These are phyloP conservation scores for Pararge aegeria DNA, from an alignment of 1,140 invertebrate species.

Conservation along the genomic window DNA sequence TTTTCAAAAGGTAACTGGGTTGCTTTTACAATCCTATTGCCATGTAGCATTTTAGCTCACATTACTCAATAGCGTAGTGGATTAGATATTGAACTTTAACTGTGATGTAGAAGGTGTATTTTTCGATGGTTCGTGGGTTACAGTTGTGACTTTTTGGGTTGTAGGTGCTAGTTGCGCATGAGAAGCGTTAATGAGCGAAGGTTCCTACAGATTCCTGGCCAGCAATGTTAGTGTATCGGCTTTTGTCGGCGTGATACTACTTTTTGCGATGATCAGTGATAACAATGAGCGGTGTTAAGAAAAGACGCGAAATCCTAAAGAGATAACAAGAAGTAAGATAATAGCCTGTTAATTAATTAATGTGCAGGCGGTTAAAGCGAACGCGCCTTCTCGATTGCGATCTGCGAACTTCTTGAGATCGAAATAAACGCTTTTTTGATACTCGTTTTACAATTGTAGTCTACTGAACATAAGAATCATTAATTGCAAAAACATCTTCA, in stretches of 20 bases:
- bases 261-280: constrained; percentile 76
- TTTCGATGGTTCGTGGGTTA: not conserved
- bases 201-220: constrained; percentile 61
- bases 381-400: constrained; percentile 27
- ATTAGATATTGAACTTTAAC: constrained; percentile 16
- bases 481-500: too few relatives aligned
- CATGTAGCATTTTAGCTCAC: constrained; percentile 19
- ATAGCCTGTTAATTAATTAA: constrained; percentile 69
- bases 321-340: constrained; percentile 68
- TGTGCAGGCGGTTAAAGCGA: constrained; percentile 30
- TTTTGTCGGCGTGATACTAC: constrained; percentile 70
- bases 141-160: constrained; percentile 32
- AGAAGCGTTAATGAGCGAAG: constrained; percentile 70
- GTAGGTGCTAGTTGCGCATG: constrained; percentile 29
- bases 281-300: constrained; percentile 73
- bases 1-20: constrained; percentile 21
- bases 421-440: constrained; percentile 16
- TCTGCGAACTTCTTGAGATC: constrained; percentile 25
- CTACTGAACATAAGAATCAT: not conserved
- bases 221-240: constrained; percentile 68
- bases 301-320: constrained; percentile 61
- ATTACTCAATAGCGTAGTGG: not conserved
- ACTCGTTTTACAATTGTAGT: not conserved
- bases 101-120: constrained; percentile 4
- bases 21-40: constrained; percentile 17